Percentiles rank a stretch among this genome's conserved stretches.
phyloP scores from a whole-genome alignment of 2,797 vertebrate species.

The Pterois miles region DNA sequence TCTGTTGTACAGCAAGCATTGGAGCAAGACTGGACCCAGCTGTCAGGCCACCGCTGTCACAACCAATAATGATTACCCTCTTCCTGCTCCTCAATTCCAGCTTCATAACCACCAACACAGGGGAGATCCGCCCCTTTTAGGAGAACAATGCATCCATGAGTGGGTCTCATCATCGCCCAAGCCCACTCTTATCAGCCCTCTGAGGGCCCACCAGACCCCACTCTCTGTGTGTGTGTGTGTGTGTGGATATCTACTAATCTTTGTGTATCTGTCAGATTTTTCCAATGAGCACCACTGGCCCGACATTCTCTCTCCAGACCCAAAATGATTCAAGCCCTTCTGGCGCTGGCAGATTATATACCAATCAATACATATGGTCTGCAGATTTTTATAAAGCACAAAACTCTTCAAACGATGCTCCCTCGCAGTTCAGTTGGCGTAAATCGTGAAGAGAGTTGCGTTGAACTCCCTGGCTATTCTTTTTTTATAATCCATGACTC shows the following conservation, averaged over 20 bases:
- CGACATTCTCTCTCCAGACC: constrained; percentile 57
- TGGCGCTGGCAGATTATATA: constrained; percentile 74
- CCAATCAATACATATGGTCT: constrained; percentile 76
- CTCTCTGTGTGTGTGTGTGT: constrained; percentile 40
- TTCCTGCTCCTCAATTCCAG: constrained; percentile 79
- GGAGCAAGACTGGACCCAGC: constrained; percentile 87
- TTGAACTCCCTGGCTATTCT: constrained; percentile 14
- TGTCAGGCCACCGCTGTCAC: constrained; percentile 85
- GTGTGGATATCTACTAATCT: constrained; percentile 76
- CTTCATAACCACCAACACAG: constrained; percentile 79
- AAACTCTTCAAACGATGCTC: constrained; percentile 43
- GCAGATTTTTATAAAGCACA: constrained; percentile 55
- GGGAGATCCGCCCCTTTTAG: constrained; percentile 80
- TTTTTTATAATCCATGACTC: constrained; percentile 6
- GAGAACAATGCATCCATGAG: constrained; percentile 83
- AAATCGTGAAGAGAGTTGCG: constrained; percentile 34
- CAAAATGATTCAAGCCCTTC: constrained; percentile 70
- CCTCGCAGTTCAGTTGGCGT: constrained; percentile 31
- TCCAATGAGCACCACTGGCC: constrained; percentile 59
- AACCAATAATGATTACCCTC: constrained; percentile 86
- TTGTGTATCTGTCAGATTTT: constrained; percentile 74
- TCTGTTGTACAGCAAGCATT: constrained; percentile 85
- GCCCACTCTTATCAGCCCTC: constrained; percentile 82
- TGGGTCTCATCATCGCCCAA: constrained; percentile 83
- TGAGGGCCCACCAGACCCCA: constrained; percentile 70